Base-by-base conservation (phyloP, 2,797 vertebrate species). In the Micrastur ruficollis region DNA sequence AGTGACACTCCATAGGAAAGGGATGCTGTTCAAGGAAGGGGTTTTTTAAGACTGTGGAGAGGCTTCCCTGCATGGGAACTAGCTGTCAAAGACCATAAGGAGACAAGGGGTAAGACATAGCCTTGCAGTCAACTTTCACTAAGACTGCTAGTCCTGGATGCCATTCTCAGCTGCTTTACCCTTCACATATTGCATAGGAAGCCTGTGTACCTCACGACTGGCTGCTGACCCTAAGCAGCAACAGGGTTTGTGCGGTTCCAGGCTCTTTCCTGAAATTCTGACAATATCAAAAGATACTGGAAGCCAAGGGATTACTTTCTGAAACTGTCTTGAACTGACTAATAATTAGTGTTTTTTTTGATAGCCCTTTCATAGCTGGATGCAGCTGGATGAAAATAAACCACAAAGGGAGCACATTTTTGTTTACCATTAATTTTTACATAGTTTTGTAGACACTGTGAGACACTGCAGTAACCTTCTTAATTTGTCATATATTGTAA, bases 361-460 rank as follows among this genome's bases (percentile, higher is more conserved):
- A 92, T 93, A 94, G 61, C 46, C 49, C 25, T 92, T 97, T 97
- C 74, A 91, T 81, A 94, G 56, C 40, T 96, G 95, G 76, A 90
- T 95, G 53, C 66, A 89, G 58, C 47, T 93, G 86, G 74, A 86
- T 93, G 83, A 78, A 96, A 92, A 74, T 56, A 95, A 91, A 65
- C 34, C 66, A 74, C 94, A 93, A 79, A 96, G 75, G 87, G 52
- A 97, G 14, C 25, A 42, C 17, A 42, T 75, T 95, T 86, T 84
- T 91, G 31, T 68, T 91, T 95, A 86, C 82, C 49, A 67, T 94
- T 85, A 80, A 86, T 68, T 95, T 95, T 92, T 76, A 63, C 73
- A 80, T 90, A 58, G 81, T 88, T 96, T 92, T 80, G 10, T 63
- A 92, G 38, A 79, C 87, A 75, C n/a, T 72, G 67, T 85, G 40